Conservation (phyloP, 2,888 invertebrate genomes). For the Lottia scabra region DNA sequence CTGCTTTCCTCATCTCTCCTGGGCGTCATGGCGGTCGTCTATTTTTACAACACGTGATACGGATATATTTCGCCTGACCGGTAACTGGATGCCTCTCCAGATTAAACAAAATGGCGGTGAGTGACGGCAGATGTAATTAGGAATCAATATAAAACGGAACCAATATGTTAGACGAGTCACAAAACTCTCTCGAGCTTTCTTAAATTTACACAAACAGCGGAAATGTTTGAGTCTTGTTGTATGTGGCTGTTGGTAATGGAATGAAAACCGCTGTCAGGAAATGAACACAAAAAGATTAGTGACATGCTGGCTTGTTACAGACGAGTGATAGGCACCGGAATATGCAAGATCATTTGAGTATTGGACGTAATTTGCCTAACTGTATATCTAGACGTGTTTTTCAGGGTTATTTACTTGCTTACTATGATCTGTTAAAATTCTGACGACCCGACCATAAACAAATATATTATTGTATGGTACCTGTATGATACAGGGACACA, state of each 20-base stretch:
- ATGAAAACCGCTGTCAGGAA: neutral
- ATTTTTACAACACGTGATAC: conserved; percentile 1
- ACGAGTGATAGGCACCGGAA: too few species aligned
- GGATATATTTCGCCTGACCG: conserved; percentile 6
- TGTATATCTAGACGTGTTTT: too few species aligned
- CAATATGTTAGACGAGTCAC: conserved; percentile 1
- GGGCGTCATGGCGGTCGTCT: conserved; percentile 4
- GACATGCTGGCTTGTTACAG: too few species aligned
- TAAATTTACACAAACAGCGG: conserved; percentile 4
- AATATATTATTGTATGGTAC: too few species aligned
- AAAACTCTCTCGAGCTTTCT: neutral
- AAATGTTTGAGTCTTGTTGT: conserved; percentile 1
- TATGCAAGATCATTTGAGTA: too few species aligned
- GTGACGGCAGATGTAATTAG: neutral
- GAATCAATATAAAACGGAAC: neutral
- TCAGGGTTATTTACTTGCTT: too few species aligned
- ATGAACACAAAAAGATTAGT: neutral
- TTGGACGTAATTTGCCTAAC: too few species aligned
- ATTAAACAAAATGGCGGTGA: conserved; percentile 4
- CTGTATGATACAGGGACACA: too few species aligned
- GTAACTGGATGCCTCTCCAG: conserved; percentile 7
- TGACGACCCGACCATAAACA: too few species aligned
- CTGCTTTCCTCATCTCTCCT: neutral
- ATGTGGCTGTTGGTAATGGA: neutral
- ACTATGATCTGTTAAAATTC: too few species aligned